Percentiles rank a stretch among this genome's conserved stretches.
Evolutionary conservation across 2,113 vertebrate genomes (phyloP).

Genomic region (Montifringilla adamsi): DNA sequence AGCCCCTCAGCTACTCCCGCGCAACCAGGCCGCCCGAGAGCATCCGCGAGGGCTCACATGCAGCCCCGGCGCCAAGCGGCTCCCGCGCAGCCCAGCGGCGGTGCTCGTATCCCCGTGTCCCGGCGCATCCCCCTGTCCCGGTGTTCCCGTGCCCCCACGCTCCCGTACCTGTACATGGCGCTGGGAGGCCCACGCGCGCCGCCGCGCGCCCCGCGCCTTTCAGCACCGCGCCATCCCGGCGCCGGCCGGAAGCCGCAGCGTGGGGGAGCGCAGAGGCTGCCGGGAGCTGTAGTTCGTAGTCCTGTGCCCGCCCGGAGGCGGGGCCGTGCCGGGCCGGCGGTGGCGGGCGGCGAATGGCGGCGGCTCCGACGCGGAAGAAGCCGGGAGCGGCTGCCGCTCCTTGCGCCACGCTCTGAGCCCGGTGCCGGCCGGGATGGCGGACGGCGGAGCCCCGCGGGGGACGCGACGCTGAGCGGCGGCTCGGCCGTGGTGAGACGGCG

Average conservation of each 20-base stretch:
- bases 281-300: slow-evolving; percentile 55
- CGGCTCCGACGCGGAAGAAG: neutral
- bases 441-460: no score
- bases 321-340: neutral
- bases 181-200: neutral
- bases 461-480: neutral
- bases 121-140: no score
- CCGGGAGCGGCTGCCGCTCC: neutral
- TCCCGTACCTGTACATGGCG: neutral
- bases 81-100: neutral
- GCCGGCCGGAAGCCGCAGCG: neutral
- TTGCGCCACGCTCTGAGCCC: neutral
- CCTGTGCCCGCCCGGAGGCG: neutral
- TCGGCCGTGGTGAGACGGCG: neutral
- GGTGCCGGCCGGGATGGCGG: neutral
- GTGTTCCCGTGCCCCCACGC: no score
- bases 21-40: neutral
- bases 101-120: neutral
- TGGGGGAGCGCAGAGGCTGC: neutral
- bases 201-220: neutral
- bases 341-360: neutral
- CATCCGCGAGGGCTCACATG: no score
- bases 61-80: no score
- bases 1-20: neutral
- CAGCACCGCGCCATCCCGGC: neutral